phyloP scores from a whole-genome alignment of 2,113 vertebrate species.

The Lophotis ruficrista region DNA sequence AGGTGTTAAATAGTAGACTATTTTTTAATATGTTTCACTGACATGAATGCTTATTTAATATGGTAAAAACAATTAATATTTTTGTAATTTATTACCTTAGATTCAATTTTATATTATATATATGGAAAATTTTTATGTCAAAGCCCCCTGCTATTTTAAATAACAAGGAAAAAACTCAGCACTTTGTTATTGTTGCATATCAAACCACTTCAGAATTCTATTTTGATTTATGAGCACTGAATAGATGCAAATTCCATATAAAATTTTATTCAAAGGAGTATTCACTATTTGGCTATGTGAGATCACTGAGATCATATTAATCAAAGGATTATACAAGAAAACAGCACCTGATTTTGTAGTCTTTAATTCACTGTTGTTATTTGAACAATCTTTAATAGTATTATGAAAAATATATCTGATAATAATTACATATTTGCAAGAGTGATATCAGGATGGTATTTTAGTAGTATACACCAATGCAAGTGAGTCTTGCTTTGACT shows the following conservation, averaged over 20 bases:
- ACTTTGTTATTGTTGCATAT: neutral
- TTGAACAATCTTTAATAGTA: slow-evolving; percentile 42
- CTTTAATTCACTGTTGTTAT: slow-evolving; percentile 38
- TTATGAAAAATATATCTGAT: slow-evolving; percentile 45
- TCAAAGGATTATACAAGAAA: neutral
- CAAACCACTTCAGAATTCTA: neutral
- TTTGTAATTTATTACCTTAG: neutral
- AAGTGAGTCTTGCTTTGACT: neutral
- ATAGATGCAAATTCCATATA: neutral
- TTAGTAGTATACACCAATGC: neutral
- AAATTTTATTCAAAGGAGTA: neutral
- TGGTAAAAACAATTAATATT: neutral
- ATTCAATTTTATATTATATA: neutral
- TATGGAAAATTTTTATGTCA: neutral
- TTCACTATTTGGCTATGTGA: neutral
- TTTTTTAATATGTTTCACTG: neutral
- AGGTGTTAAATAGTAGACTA: neutral
- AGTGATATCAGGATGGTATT: neutral
- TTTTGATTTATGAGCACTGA: neutral
- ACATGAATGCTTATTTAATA: neutral
- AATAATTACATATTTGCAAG: slow-evolving; percentile 33
- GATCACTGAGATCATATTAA: slow-evolving; percentile 38
- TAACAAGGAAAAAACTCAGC: neutral
- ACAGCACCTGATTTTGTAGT: neutral
- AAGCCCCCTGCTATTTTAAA: neutral